Conservation (phyloP, 2,888 invertebrate species). For the Diloba caeruleocephala region DNA sequence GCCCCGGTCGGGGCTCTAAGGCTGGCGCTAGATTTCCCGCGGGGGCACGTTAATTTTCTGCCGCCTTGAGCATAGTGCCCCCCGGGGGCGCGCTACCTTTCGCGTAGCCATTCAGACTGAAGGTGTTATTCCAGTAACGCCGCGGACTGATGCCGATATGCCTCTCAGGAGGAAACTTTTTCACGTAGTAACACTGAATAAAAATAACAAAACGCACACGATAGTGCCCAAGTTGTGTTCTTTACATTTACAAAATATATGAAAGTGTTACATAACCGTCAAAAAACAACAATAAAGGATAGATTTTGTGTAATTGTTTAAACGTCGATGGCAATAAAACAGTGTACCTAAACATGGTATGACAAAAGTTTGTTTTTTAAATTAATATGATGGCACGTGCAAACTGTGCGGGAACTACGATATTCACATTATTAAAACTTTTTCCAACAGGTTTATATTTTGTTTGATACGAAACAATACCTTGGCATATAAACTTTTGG, state of each 20-base stretch:
- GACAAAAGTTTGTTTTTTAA: constrained; percentile 47
- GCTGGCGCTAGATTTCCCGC: constrained; percentile 91
- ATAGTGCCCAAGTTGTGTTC: constrained; percentile 48
- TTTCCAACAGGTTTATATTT: constrained; percentile 39
- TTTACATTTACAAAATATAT: constrained; percentile 33
- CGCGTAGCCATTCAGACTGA: constrained; percentile 86
- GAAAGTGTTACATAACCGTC: constrained; percentile 18
- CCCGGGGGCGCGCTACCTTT: constrained; percentile 89
- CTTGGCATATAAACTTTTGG: constrained; percentile 33
- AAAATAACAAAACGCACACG: constrained; percentile 68
- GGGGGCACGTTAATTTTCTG: constrained; percentile 93
- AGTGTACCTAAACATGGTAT: constrained; percentile 10
- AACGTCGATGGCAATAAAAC: constrained; percentile 17
- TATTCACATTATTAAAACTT: constrained; percentile 56
- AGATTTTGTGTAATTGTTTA: constrained; percentile 22
- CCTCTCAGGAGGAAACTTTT: constrained; percentile 80
- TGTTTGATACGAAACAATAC: constrained; percentile 22
- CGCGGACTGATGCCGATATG: constrained; percentile 84
- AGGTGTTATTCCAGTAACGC: constrained; percentile 87
- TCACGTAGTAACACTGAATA: constrained; percentile 71
- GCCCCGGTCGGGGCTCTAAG: constrained; percentile 77
- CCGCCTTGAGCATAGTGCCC: constrained; percentile 93
- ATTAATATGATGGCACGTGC: constrained; percentile 57
- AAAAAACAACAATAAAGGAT: background rate
- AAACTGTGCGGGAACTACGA: constrained; percentile 39